Evolutionary conservation across 2,113 vertebrate species (phyloP).

Genomic region (Mobula hypostoma): DNA sequence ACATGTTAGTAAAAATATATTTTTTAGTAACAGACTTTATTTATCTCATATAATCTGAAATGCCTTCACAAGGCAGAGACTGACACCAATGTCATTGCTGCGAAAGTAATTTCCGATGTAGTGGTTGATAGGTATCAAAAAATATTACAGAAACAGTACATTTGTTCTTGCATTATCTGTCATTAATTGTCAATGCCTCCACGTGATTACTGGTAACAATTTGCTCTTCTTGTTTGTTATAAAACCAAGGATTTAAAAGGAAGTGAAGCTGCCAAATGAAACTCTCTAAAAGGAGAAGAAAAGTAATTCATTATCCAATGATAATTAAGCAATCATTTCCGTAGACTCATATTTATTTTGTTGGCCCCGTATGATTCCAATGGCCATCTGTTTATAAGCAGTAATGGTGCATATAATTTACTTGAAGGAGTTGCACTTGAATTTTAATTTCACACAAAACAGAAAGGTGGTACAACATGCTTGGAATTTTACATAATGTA

Average conservation of each 20-base stretch:
- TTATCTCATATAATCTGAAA: not conserved
- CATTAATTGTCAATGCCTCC: not conserved
- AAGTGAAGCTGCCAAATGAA: not conserved
- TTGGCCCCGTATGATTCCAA: slow-evolving; percentile 40
- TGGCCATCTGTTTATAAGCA: slow-evolving; percentile 40
- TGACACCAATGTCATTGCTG: not conserved
- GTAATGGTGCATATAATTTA: slow-evolving; percentile 10
- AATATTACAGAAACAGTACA: not conserved
- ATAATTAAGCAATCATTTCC: slow-evolving; percentile 59
- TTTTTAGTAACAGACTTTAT: not conserved
- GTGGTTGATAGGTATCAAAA: not conserved
- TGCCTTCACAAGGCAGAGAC: not conserved
- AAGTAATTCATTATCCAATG: slow-evolving; percentile 57
- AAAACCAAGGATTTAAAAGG: not conserved
- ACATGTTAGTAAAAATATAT: not conserved
- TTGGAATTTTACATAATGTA: not conserved
- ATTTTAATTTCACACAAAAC: not conserved
- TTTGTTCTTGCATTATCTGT: not conserved
- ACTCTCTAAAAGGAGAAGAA: slow-evolving; percentile 48
- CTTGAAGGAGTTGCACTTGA: not conserved
- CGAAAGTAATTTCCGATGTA: not conserved
- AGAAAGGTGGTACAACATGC: not conserved
- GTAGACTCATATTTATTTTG: slow-evolving; percentile 42
- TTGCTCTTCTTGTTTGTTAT: not conserved
- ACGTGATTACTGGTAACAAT: not conserved